Conservation (phyloP, 2,113 vertebrate species). For the Podarcis cretensis region DNA sequence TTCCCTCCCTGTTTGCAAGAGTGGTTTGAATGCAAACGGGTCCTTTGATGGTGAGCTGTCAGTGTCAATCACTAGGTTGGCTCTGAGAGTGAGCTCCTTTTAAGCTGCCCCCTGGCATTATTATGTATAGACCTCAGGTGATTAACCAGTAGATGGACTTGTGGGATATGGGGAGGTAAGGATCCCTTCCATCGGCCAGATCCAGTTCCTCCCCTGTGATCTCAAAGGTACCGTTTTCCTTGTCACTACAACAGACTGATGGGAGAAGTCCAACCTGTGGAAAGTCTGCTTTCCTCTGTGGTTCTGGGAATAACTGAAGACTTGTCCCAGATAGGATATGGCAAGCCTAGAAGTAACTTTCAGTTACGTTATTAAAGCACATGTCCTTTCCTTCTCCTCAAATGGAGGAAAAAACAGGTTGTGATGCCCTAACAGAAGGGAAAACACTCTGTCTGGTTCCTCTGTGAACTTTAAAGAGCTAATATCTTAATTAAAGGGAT, state of each 20-base stretch:
- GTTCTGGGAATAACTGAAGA: not conserved
- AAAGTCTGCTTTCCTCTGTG: not conserved
- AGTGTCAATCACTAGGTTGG: too few species aligned
- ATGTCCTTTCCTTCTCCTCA: not conserved
- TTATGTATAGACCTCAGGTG: too few species aligned
- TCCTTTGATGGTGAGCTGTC: too few species aligned
- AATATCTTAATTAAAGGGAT: not conserved
- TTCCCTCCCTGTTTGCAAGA: too few species aligned
- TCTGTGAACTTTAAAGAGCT: not conserved
- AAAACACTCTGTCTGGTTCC: not conserved
- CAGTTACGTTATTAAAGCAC: not conserved
- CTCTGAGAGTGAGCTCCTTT: too few species aligned
- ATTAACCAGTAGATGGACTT: too few species aligned
- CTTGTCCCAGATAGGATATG: not conserved
- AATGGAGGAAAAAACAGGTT: not conserved
- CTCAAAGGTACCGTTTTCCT: not conserved
- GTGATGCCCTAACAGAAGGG: not conserved
- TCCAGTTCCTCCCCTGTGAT: not conserved
- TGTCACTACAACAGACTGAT: not conserved
- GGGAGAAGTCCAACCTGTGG: not conserved
- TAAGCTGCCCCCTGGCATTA: too few species aligned
- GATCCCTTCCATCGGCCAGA: not conserved
- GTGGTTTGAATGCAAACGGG: too few species aligned
- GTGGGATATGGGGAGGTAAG: too few species aligned
- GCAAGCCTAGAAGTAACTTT: not conserved